Conservation (phyloP, 1,140 invertebrate species). For the Drosophila novamexicana region DNA sequence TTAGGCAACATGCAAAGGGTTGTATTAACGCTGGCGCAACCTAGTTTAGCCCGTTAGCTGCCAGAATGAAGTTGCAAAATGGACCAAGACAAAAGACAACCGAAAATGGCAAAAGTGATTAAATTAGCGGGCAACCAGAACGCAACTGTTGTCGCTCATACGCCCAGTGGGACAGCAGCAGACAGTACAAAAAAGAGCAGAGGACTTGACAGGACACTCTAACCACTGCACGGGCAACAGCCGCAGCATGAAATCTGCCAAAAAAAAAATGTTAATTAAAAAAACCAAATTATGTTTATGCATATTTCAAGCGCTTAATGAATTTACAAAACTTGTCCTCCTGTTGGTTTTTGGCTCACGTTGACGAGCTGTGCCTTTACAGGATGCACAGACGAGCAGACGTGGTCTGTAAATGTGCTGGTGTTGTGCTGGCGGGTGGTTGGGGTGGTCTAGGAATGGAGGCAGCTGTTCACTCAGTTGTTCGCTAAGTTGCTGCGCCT, state of each 20-base stretch:
- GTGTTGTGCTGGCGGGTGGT: background rate
- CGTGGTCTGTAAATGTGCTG: background rate
- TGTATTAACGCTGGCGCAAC: background rate
- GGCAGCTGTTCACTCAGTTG: background rate
- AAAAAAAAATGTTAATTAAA: slow-evolving; percentile 39
- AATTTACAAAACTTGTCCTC: slow-evolving; percentile 37
- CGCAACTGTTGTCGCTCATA: slow-evolving; percentile 9
- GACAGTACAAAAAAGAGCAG: background rate
- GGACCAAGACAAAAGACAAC: slow-evolving; percentile 1
- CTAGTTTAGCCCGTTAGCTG: background rate
- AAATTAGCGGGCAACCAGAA: slow-evolving; percentile 19
- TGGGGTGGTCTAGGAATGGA: background rate
- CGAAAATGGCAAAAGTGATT: slow-evolving; percentile 34
- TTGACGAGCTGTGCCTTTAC: slow-evolving; percentile 5
- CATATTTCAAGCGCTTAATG: slow-evolving; percentile 48
- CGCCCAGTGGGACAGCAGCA: background rate
- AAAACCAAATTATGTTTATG: slow-evolving; percentile 48
- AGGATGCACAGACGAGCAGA: slow-evolving; percentile 20
- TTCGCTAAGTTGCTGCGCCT: slow-evolving; percentile 10
- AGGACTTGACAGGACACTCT: background rate
- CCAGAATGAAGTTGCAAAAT: slow-evolving; percentile 31
- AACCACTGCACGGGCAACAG: background rate
- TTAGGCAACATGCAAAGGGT: slow-evolving; percentile 19
- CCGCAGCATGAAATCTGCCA: slow-evolving; percentile 2
- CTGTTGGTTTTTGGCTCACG: background rate